Conservation (phyloP, 2,797 vertebrate species). For the Poeciliopsis paucimaculata region DNA sequence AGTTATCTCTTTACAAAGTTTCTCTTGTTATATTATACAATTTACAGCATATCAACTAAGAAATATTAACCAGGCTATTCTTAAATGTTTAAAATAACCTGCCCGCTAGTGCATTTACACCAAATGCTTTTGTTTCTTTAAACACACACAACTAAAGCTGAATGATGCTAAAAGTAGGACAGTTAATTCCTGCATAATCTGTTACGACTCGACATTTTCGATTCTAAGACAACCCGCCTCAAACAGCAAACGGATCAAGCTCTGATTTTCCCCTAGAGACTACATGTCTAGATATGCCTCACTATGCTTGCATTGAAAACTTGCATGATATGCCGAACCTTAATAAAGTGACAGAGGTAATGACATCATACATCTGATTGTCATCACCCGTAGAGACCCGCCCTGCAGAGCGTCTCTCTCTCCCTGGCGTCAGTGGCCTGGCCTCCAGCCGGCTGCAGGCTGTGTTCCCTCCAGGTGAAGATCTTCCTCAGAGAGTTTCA, state of each 20-base stretch:
- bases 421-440: constrained; percentile 52
- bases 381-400: constrained; percentile 86
- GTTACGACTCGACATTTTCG: constrained; percentile 67
- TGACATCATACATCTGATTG: constrained; percentile 88
- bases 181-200: constrained; percentile 89
- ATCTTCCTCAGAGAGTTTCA: constrained; percentile 49
- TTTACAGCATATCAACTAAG: constrained; percentile 93
- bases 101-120: constrained; percentile 90
- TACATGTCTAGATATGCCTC: constrained; percentile 83
- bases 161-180: constrained; percentile 77
- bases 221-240: constrained; percentile 47
- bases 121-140: constrained; percentile 82
- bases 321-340: constrained; percentile 90
- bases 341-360: constrained; percentile 90
- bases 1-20: constrained; percentile 98
- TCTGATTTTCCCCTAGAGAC: constrained; percentile 54
- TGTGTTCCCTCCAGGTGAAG: constrained; percentile 50
- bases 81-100: constrained; percentile 89
- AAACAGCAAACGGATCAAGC: constrained; percentile 51
- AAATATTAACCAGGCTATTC: constrained; percentile 91
- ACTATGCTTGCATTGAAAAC: constrained; percentile 85
- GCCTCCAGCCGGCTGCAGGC: constrained; percentile 59
- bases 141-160: constrained; percentile 87
- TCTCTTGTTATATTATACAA: constrained; percentile 91
- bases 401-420: constrained; percentile 59